phyloP scores from a whole-genome alignment of 2,113 vertebrate genomes.

The Lepus europaeus region DNA sequence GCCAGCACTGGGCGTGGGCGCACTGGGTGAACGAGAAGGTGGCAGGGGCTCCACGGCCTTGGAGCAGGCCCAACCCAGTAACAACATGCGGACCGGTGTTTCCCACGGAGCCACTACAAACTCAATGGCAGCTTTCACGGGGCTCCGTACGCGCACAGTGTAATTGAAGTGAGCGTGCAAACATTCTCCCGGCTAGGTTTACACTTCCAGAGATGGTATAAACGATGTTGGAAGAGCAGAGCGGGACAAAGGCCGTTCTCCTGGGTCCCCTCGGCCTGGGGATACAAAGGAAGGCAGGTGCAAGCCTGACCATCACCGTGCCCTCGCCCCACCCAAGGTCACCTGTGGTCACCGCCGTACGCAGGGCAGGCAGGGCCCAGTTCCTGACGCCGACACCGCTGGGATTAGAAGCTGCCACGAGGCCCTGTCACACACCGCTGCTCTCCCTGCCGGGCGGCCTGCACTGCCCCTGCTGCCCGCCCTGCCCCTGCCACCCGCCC shows the following conservation, averaged over 20 bases:
- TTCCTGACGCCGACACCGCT: not conserved
- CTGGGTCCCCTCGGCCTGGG: not conserved
- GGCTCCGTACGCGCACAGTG: not conserved
- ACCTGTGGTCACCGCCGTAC: not conserved
- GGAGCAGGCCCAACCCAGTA: not conserved
- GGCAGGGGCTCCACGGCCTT: too few species aligned
- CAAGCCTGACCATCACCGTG: not conserved
- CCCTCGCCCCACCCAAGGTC: too few species aligned
- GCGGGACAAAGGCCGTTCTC: not conserved
- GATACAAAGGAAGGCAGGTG: not conserved
- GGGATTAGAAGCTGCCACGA: not conserved
- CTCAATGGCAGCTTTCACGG: not conserved
- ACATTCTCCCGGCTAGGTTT: not conserved
- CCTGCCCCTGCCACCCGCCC: not conserved
- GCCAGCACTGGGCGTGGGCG: too few species aligned
- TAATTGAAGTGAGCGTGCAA: not conserved
- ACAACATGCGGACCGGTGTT: fast-evolving
- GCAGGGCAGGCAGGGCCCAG: not conserved
- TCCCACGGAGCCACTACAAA: not conserved
- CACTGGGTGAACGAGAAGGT: not conserved
- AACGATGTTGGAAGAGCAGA: not conserved
- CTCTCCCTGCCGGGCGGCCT: too few species aligned
- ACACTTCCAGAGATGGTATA: not conserved
- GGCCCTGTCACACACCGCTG: not conserved
- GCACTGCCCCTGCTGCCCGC: too few species aligned